Evolutionary conservation across 2,113 vertebrate genomes (phyloP), one percentile per base, ranked within the genome.

Genomic region (Empidonax alnorum): DNA sequence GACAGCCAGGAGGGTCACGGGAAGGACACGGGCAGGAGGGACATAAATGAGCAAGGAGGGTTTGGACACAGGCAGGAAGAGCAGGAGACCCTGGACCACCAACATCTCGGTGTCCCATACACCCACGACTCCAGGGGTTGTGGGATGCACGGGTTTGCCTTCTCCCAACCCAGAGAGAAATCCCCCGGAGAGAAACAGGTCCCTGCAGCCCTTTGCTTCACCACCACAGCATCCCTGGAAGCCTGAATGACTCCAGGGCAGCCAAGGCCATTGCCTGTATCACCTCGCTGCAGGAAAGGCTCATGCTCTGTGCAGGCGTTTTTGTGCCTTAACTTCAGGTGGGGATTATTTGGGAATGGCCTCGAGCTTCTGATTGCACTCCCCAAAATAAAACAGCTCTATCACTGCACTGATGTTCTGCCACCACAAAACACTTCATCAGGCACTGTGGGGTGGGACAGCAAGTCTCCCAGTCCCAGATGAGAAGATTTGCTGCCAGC

Each of bases 241-340:
- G 37, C 39, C 49, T 44, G 79, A 49, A 16, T 33, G 67, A 24
- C 30, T 37, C 69, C 61, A 67, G 27, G 30, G 7, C 15, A 85
- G 72, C 49, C 4, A 4, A 65, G 10, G 23, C 37, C 28, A 7
- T 17, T 47, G 71, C 67, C n/a, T 79, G 33, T 27, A 21, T 27
- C 71, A 2, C 47, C 52, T 46, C 3, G 1, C 31, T 46, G 66
- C 3, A 9, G 71, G 52, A 30, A 44, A 72, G 33, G 30, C 21
- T 79, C 52, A 0, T 2, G 22, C 39, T 66, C 52, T 4, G 3
- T 1, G 11, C 8, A 30, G 35, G 7, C 0, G 0, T 23, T 14
- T 33, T 19, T 2, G 15, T 30, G 22, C 6, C 33, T 30, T 15
- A 22, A 50, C 23, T 33, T 24, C 47, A 66, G 68, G 42, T 3